Percentiles rank a stretch among this genome's conserved stretches.
Conservation (phyloP, 2,113 vertebrate species). For the Girardinichthys multiradiatus region DNA sequence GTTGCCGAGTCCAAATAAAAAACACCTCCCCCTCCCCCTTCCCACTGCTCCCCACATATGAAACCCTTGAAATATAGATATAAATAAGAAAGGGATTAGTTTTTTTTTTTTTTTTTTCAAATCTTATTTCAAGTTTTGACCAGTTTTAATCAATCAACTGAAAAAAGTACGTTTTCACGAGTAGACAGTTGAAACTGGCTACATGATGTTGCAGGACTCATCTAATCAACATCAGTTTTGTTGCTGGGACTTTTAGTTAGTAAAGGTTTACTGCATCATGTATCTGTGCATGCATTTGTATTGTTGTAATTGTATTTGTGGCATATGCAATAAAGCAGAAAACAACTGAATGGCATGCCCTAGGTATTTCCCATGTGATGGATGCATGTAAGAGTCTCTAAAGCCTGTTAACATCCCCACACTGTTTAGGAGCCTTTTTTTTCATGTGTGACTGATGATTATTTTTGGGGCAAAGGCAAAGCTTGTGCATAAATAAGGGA, state of each 20-base stretch:
- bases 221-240: neutral
- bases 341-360: constrained; percentile 7
- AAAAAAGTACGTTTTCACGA: constrained; percentile 2
- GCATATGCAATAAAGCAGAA: neutral
- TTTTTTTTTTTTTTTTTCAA: constrained; percentile 73
- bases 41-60: constrained; percentile 86
- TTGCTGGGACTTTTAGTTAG: neutral
- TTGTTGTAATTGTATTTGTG: constrained; percentile 2
- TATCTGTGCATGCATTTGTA: constrained; percentile 1
- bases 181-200: neutral
- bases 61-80: constrained; percentile 98
- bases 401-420: constrained; percentile 5
- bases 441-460: constrained; percentile 47
- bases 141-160: constrained; percentile 58
- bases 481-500: constrained; percentile 17
- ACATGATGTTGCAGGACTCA: neutral
- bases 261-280: neutral
- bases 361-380: constrained; percentile 4
- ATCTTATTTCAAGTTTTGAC: constrained; percentile 7
- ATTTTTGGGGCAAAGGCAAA: constrained; percentile 35
- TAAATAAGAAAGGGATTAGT: constrained; percentile 97
- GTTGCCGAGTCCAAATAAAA: constrained; percentile 95
- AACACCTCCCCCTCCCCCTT: constrained; percentile 87
- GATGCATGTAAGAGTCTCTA: constrained; percentile 30
- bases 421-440: constrained; percentile 23